Base-by-base conservation (phyloP, 2,888 invertebrate genomes). In the Archips crataeganus region DNA sequence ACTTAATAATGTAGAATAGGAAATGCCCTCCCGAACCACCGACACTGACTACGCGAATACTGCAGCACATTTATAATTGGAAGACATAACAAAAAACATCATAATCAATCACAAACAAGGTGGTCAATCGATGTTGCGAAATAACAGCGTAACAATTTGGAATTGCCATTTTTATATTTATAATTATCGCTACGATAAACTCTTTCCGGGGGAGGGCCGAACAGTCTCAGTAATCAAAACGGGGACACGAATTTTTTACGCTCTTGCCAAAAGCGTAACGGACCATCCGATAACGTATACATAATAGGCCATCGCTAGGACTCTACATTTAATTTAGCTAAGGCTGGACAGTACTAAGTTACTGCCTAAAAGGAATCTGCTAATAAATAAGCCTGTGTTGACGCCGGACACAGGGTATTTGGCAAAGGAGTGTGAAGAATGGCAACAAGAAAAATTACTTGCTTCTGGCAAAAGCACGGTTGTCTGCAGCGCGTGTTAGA, bases 1-100 rank as follows among this genome's bases (percentile, higher is more conserved):
- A 90, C 90, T 90, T 91, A 91, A 90, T 89, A 90, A 88, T 89
- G 89, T 91, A 89, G 86, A 87, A 88, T 91, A 92, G 92, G 93
- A 93, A 92, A 90, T 86, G 89, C 92, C 92, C 93, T 87, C 91
- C 91, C 89, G 85, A 83, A 83, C 84, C 83, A 78, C 78, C 80
- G 78, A 75, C 77, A 77, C 83, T 79, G 79, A 81, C 82, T 82
- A 81, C 79, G 80, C 77, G 82, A 89, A 89, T 89, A 91, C 87
- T 91, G 89, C 84, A 84, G 82, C 85, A 84, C 84, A 64, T 61
- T 75, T 85, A 82, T 80, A 84, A 82, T 88, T 84, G 85, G 84
- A 84, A 84, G 85, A 85, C 85, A 76, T 76, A 81, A 82, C 78
- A 77, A 80, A 82, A 80, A 67, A 72, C 59, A 74, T 63, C 65